A percentile compares a stretch with the other conserved stretches of the same genome.
phyloP scores from a whole-genome alignment of 2,113 vertebrate species.

The Ahaetulla prasina region DNA sequence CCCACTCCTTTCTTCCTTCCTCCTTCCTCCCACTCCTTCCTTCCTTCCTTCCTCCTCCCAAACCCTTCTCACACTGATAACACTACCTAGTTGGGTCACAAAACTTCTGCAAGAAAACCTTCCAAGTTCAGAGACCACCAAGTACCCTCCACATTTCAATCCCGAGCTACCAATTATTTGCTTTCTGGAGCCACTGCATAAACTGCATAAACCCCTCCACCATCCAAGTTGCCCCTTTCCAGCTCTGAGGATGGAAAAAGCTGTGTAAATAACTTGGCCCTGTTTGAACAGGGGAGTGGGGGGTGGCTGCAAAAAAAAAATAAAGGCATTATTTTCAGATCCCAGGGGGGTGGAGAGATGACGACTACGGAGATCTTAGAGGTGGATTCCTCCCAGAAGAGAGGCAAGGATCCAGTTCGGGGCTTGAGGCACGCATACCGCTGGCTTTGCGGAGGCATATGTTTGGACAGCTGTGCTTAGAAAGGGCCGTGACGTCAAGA shows the following conservation, averaged over 20 bases:
- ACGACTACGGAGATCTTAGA: background rate
- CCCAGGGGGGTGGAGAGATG: background rate
- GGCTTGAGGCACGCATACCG: fast-evolving
- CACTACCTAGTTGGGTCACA: no score
- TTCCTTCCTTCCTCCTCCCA: no score
- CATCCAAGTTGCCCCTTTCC: no score
- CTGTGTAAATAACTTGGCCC: no score
- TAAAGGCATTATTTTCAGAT: background rate
- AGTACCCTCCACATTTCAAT: no score
- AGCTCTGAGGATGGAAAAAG: no score
- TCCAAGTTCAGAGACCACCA: no score
- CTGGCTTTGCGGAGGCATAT: background rate
- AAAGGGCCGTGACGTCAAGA: fast-evolving
- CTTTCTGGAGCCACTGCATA: background rate
- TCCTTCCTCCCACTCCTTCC: no score
- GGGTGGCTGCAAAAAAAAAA: background rate
- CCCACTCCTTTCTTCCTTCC: no score
- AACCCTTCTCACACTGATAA: no score
- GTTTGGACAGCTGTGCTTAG: conserved; percentile 32
- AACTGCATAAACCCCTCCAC: background rate
- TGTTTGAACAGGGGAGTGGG: background rate
- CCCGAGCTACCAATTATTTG: no score
- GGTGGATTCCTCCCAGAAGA: background rate
- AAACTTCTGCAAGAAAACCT: no score
- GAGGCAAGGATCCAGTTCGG: background rate